A percentile compares a stretch with the other conserved stretches of the same genome.
These are phyloP conservation scores for Loxodonta africana DNA, from an alignment of 2,113 vertebrate species.

Conservation along the genomic window DNA sequence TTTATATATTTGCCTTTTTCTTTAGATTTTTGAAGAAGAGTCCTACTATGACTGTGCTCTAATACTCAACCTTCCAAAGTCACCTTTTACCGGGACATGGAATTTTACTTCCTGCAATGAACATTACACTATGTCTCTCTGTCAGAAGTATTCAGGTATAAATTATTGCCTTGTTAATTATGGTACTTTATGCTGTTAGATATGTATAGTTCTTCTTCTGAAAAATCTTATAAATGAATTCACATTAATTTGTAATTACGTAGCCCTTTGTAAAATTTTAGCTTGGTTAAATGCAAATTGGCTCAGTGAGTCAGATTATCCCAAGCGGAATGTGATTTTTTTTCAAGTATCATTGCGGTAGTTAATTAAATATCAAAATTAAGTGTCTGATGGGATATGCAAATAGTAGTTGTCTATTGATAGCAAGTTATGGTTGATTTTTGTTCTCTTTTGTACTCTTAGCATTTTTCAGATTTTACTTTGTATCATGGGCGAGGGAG, in stretches of 20 bases:
- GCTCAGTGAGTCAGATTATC: not conserved
- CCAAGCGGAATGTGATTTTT: conserved; percentile 47
- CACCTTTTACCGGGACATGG: conserved; percentile 94
- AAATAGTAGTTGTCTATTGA: not conserved
- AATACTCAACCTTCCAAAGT: conserved; percentile 91
- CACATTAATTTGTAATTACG: not conserved
- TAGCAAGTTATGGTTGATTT: conserved; percentile 24
- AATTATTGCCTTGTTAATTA: conserved; percentile 25
- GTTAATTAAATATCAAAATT: conserved; percentile 68
- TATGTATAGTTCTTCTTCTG: not conserved
- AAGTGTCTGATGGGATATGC: not conserved
- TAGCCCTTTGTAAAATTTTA: conserved; percentile 51
- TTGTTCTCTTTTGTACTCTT: conserved; percentile 42
- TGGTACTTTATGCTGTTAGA: not conserved
- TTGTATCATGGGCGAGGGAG: not conserved
- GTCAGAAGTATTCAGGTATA: conserved; percentile 93
- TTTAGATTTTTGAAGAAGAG: conserved; percentile 90
- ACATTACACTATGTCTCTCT: conserved; percentile 89
- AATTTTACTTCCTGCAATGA: conserved; percentile 93
- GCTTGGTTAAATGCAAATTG: conserved; percentile 21
- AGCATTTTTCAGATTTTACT: conserved; percentile 47
- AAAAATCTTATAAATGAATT: conserved; percentile 49
- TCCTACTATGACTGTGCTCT: conserved; percentile 91
- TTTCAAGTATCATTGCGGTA: not conserved
- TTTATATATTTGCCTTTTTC: conserved; percentile 66